phyloP scores from a whole-genome alignment of 2,797 vertebrate genomes.

The Chromis chromis region DNA sequence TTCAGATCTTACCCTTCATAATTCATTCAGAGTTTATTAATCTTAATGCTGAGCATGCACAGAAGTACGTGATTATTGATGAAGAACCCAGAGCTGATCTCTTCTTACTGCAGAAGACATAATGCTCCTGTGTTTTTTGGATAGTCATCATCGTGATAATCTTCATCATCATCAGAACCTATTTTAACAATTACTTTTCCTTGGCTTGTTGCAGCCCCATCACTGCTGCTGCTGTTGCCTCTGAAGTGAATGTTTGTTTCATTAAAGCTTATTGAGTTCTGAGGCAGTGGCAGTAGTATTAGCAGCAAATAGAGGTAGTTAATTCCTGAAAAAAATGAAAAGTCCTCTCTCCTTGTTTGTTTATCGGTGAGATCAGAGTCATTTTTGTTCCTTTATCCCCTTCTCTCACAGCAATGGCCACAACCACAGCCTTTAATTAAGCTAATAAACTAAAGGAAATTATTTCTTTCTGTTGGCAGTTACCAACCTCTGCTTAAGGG shows the following conservation, averaged over 20 bases:
- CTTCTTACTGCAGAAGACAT: neutral
- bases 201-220: neutral
- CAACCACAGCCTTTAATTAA: neutral
- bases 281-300: too few relatives aligned
- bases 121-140: neutral
- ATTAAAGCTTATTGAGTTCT: neutral
- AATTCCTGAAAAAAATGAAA: too few relatives aligned
- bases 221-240: neutral
- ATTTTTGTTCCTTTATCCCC: neutral
- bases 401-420: too few relatives aligned
- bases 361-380: neutral
- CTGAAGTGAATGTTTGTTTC: too few relatives aligned
- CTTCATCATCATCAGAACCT: slow-evolving; percentile 4
- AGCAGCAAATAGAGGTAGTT: neutral
- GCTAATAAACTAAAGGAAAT: neutral
- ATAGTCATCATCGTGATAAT: neutral
- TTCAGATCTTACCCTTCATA: too few relatives aligned
- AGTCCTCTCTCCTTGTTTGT: too few relatives aligned
- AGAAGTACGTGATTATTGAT: neutral
- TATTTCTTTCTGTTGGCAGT: neutral
- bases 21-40: neutral
- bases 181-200: neutral
- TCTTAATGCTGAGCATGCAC: neutral
- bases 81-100: neutral
- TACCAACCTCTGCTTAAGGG: neutral